These are phyloP conservation scores for Hylomyscus alleni DNA, from an alignment of 2,797 vertebrate genomes.

Conservation along the genomic window DNA sequence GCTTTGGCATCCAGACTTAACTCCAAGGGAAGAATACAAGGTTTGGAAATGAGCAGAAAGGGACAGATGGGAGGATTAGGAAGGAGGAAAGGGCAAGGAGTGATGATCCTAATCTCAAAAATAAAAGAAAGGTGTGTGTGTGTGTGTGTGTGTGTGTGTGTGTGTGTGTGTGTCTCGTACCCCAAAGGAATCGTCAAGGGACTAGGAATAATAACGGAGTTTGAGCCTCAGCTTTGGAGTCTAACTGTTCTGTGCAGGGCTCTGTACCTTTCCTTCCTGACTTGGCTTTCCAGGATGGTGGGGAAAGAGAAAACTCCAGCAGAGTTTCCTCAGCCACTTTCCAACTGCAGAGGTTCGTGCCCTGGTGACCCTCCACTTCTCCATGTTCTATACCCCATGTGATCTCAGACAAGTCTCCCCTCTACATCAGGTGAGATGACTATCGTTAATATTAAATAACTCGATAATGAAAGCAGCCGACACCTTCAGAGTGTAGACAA, in stretches of 20 bases:
- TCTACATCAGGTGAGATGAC: not conserved
- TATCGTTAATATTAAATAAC: not conserved
- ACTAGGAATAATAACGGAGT: not conserved
- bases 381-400: too few relatives aligned
- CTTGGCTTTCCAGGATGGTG: not conserved
- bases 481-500: not conserved
- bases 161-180: too few relatives aligned
- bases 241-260: fast-evolving
- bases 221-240: not conserved
- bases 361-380: not conserved
- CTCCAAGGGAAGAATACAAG: not conserved
- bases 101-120: not conserved
- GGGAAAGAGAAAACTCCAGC: not conserved
- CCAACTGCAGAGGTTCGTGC: too few relatives aligned
- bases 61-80: not conserved
- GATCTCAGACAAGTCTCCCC: not conserved
- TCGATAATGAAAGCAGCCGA: not conserved
- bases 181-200: not conserved
- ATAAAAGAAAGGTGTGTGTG: not conserved
- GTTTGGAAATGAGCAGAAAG: not conserved
- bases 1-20: not conserved
- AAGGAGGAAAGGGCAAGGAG: not conserved
- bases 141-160: too few relatives aligned
- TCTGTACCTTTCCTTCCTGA: not conserved
- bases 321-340: not conserved